Evolutionary conservation across 2,888 invertebrate genomes (phyloP).

Genomic region (Bellardia bayeri): DNA sequence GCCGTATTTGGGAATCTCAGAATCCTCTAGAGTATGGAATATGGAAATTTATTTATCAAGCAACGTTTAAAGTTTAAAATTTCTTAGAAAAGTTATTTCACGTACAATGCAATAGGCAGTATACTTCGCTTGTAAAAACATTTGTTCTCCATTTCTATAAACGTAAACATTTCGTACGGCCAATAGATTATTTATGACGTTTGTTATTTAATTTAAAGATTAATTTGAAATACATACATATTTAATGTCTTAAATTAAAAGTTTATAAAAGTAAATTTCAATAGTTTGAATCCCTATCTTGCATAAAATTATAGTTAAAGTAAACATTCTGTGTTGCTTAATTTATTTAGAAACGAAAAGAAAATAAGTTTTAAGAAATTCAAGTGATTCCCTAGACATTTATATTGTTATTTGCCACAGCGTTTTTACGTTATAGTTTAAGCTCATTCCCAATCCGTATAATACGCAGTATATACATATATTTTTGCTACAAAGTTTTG

Average conservation of each 20-base stretch:
- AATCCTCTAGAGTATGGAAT: conserved; percentile 60
- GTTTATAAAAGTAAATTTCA: not conserved
- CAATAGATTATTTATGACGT: conserved; percentile 1
- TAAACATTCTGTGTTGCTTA: not conserved
- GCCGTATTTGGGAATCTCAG: conserved; percentile 49
- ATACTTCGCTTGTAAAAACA: not conserved
- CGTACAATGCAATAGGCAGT: not conserved
- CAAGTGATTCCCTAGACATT: conserved; percentile 61
- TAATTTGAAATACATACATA: not conserved
- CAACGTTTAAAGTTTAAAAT: conserved; percentile 31
- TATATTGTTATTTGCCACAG: conserved; percentile 34
- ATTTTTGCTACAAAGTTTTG: conserved; percentile 31
- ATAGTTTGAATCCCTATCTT: not conserved
- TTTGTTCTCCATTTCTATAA: not conserved
- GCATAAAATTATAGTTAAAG: not conserved
- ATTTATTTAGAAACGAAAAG: not conserved
- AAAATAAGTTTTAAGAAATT: conserved; percentile 22
- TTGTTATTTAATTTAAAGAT: not conserved
- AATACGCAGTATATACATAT: conserved; percentile 30
- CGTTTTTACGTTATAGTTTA: conserved; percentile 26
- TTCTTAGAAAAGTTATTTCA: conserved; percentile 33
- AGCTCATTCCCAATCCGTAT: conserved; percentile 34
- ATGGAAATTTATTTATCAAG: conserved; percentile 41
- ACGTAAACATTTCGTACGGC: not conserved
- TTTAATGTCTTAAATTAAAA: not conserved